Base-by-base conservation (phyloP, 2,888 invertebrate genomes). In the Salticus scenicus region DNA sequence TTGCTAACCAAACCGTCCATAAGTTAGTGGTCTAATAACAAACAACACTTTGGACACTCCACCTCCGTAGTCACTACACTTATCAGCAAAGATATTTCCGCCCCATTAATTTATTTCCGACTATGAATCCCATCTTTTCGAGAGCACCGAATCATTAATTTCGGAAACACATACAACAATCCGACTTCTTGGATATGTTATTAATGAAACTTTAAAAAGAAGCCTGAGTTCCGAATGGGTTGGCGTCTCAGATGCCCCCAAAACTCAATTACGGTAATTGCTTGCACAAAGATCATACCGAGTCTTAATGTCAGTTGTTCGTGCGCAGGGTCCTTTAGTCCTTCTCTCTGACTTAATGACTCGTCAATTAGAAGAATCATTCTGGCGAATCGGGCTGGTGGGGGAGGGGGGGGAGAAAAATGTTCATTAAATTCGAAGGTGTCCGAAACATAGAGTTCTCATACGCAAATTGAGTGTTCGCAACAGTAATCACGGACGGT, bases 271-370 rank as follows among this genome's bases (percentile, higher is more conserved):
- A 80, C 79, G 66, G 47, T 80, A 80, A 80, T 80, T 80, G 79
- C 72, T 77, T 33, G 77, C 57, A 63, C 73, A 78, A 78, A 78
- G 78, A 78, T 78, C 77, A 77, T 70, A 51, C 51, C 51, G 51
- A 80, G 73, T 80, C 79, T 80, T 81, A 81, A 81, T 81, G 74
- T 74, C 67, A 74, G 74, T 74, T 81, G 74, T 81, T 81, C 81
- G 81, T 81, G 81, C 81, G 28, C 14, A 41, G 70, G 69, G 57
- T 69, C 51, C 71, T 79, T 66, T 72, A 71, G 41, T 5, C 20
- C 0, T 57, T 24, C 10, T 24, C 24, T 57, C 57, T 1, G 2
- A 57, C 57, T 72, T 80, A 80, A 80, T 73, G 79, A 80, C 47
- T 73, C 30, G 27, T 64, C 79, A 80, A 80, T 80, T 80, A 80